Evolutionary conservation across 2,888 invertebrate species (phyloP).

Genomic region (Lamellibrachia columna): DNA sequence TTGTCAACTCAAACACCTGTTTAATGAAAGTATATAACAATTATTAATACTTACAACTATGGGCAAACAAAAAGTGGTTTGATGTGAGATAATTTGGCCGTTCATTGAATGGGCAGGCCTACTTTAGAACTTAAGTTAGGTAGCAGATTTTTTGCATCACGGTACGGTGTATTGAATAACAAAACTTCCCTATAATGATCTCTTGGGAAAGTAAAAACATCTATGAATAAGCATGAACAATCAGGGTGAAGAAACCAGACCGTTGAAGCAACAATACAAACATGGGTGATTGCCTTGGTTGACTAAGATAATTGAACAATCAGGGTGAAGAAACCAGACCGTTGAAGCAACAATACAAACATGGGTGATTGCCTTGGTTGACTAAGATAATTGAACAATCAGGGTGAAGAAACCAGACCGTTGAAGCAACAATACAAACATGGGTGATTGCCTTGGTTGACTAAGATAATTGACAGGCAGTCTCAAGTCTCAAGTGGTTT

Average conservation of each 20-base stretch:
- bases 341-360: neutral
- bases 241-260: neutral
- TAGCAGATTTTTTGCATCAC: too few relatives aligned
- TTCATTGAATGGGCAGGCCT: too few relatives aligned
- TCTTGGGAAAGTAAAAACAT: too few relatives aligned
- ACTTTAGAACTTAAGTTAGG: too few relatives aligned
- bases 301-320: neutral
- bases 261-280: neutral
- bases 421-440: neutral
- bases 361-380: neutral
- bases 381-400: neutral
- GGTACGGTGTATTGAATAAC: too few relatives aligned
- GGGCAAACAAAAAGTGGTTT: too few relatives aligned
- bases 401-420: neutral
- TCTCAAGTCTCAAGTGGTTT: too few relatives aligned
- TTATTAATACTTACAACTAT: too few relatives aligned
- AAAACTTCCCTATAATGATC: too few relatives aligned
- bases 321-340: neutral
- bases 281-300: neutral
- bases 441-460: neutral
- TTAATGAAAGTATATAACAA: too few relatives aligned
- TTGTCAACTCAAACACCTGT: too few relatives aligned
- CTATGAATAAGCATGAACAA: neutral
- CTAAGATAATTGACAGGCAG: neutral
- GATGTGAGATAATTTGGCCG: too few relatives aligned